Evolutionary conservation across 2,888 invertebrate species (phyloP).

Genomic region (Caenorhabditis panamensis): DNA sequence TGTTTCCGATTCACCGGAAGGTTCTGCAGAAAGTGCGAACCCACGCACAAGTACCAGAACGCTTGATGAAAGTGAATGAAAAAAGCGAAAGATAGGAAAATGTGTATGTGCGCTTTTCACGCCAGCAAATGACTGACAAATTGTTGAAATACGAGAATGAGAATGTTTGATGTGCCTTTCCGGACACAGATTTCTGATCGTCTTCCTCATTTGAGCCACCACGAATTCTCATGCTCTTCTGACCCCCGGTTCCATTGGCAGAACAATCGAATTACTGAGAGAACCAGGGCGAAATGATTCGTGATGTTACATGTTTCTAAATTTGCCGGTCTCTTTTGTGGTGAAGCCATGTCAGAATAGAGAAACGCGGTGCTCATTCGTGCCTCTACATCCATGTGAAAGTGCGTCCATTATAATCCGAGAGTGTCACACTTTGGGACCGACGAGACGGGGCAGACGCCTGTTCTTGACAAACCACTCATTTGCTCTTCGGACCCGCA

Average conservation of each 20-base stretch:
- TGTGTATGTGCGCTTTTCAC: conserved; percentile 17
- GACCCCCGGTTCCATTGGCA: neutral
- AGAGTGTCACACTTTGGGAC: conserved; percentile 29
- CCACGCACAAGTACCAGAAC: neutral
- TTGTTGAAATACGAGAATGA: conserved; percentile 47
- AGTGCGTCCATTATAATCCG: conserved; percentile 37
- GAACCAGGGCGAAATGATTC: conserved; percentile 8
- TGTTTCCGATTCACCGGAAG: neutral
- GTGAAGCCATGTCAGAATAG: conserved; percentile 40
- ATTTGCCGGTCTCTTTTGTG: conserved; percentile 13
- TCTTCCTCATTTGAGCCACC: neutral
- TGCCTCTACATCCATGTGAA: conserved; percentile 9
- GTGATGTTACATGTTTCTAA: conserved; percentile 28
- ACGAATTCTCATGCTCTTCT: conserved; percentile 35
- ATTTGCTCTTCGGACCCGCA: conserved; percentile 40
- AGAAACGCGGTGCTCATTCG: conserved; percentile 15
- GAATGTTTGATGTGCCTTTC: conserved; percentile 37
- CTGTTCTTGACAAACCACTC: conserved; percentile 59
- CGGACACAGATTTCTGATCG: conserved; percentile 43
- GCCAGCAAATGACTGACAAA: conserved; percentile 15
- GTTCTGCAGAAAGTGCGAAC: neutral
- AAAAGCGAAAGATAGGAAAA: neutral
- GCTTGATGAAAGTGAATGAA: neutral
- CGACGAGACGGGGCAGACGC: conserved; percentile 18
- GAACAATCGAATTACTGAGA: conserved; percentile 42